phyloP scores from a whole-genome alignment of 1,140 invertebrate species.

The Archegozetes longisetosus region DNA sequence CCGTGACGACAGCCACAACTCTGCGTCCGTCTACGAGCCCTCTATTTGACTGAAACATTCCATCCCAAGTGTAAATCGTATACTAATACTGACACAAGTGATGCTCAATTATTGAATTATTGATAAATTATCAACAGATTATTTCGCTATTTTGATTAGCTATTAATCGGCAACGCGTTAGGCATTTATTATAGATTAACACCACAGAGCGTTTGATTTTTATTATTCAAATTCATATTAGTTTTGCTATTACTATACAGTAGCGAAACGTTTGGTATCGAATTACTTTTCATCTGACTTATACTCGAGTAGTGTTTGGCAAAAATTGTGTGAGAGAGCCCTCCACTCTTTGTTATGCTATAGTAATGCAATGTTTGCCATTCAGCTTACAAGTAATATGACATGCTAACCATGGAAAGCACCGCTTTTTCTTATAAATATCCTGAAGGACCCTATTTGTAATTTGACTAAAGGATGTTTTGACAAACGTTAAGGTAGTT shows the following conservation, averaged over 20 bases:
- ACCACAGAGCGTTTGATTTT: background rate
- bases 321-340: background rate
- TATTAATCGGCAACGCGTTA: background rate
- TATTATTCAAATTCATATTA: no score
- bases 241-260: no score
- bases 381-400: background rate
- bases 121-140: background rate
- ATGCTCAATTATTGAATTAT: background rate
- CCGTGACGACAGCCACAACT: background rate
- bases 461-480: background rate
- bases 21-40: background rate
- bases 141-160: background rate
- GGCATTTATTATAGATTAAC: background rate
- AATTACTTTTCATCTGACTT: background rate
- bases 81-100: background rate
- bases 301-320: background rate
- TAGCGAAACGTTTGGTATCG: background rate
- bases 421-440: background rate
- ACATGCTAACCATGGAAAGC: no score
- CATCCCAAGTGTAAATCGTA: background rate
- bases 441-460: background rate
- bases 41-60: background rate
- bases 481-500: background rate
- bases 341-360: background rate
- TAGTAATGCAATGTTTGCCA: background rate